These are phyloP conservation scores for Melieria picta DNA, from an alignment of 2,888 invertebrate genomes.

Conservation along the genomic window DNA sequence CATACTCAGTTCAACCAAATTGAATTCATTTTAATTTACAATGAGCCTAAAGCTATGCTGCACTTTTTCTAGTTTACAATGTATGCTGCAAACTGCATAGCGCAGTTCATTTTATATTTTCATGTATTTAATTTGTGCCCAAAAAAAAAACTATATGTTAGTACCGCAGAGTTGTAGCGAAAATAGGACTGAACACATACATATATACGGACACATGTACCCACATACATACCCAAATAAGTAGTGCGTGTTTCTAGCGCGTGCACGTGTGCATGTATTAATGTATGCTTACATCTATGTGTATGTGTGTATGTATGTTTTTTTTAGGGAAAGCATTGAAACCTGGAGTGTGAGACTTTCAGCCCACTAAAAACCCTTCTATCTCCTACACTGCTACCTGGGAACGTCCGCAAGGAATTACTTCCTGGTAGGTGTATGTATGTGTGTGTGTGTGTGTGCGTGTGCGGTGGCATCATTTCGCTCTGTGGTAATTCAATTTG, in stretches of 20 bases:
- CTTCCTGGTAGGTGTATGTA: neutral
- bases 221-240: constrained; percentile 7
- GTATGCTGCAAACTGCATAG: no score
- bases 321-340: neutral
- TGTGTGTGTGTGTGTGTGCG: neutral
- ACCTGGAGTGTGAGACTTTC: no score
- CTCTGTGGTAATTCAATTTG: neutral
- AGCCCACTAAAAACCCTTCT: neutral
- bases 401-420: neutral
- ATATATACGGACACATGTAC: neutral
- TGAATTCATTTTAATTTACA: no score
- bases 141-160: no score
- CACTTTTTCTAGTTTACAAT: no score
- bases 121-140: no score
- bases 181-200: neutral
- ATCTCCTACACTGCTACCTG: neutral
- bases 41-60: no score
- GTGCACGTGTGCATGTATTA: neutral
- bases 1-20: no score
- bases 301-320: neutral
- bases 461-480: neutral
- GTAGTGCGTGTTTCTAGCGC: neutral
- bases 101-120: no score
- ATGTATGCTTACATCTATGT: neutral
- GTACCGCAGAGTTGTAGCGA: no score